These are phyloP conservation scores for Psilanteris sp. DNA, from an alignment of 1,140 invertebrate species.

Conservation along the genomic window DNA sequence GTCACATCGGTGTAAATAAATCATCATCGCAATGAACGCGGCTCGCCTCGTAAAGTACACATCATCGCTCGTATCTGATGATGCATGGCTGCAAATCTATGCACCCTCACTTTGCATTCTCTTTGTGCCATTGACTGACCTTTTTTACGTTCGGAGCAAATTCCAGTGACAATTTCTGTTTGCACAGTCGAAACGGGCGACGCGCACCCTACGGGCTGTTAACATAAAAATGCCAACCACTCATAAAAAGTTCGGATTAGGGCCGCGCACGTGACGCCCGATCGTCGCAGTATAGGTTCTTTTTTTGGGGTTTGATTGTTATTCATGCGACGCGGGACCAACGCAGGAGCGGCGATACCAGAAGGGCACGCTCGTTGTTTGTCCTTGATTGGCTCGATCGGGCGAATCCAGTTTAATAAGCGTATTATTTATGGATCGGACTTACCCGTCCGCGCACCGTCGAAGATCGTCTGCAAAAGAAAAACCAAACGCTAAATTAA, in stretches of 20 bases:
- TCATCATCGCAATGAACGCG: slow-evolving; percentile 28
- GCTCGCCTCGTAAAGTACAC: slow-evolving; percentile 49
- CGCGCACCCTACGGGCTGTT: slow-evolving; percentile 67
- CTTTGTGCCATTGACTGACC: slow-evolving; percentile 52
- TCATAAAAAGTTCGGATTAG: slow-evolving; percentile 68
- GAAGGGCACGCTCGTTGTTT: slow-evolving; percentile 15
- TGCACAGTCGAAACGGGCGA: slow-evolving; percentile 44
- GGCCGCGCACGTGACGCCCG: slow-evolving; percentile 26
- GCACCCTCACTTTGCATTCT: slow-evolving; percentile 60
- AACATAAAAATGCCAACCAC: slow-evolving; percentile 75
- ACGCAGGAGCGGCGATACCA: slow-evolving; percentile 20
- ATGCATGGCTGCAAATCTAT: slow-evolving; percentile 60
- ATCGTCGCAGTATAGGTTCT: slow-evolving; percentile 70
- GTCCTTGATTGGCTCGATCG: slow-evolving; percentile 26
- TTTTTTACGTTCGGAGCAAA: slow-evolving; percentile 69
- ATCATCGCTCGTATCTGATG: slow-evolving; percentile 52
- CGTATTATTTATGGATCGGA: too few species aligned
- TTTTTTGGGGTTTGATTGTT: slow-evolving; percentile 77
- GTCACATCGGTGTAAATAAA: slow-evolving; percentile 31
- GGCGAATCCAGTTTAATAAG: slow-evolving; percentile 31
- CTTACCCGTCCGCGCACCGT: too few species aligned
- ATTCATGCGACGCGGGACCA: slow-evolving; percentile 67
- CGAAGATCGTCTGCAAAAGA: too few species aligned
- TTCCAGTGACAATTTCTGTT: slow-evolving; percentile 70
- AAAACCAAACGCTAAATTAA: too few species aligned